Percentiles rank a stretch among this genome's conserved stretches.
Conservation (phyloP, 2,113 vertebrate genomes). For the Rhabdomys dilectus region DNA sequence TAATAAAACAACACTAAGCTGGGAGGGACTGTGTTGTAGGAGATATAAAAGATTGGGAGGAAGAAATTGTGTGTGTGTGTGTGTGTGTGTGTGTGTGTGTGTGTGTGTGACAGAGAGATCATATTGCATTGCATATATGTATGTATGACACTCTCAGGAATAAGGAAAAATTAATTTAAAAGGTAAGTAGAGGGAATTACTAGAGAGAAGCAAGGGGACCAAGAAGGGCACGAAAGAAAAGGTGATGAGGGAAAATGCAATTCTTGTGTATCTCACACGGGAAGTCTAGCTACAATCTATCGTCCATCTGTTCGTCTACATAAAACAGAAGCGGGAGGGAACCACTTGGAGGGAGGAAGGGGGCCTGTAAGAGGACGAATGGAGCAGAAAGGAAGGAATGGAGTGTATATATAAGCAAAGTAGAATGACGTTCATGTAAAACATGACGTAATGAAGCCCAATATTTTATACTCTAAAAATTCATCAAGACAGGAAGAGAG, state of each 20-base stretch:
- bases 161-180: background rate
- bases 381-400: background rate
- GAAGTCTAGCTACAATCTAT: background rate
- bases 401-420: background rate
- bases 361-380: background rate
- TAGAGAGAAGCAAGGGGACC: background rate
- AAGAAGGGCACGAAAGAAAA: background rate
- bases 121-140: background rate
- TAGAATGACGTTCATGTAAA: background rate
- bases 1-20: background rate
- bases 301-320: background rate
- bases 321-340: background rate
- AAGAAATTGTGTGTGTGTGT: background rate
- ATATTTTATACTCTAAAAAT: background rate
- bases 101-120: background rate
- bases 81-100: no score
- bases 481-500: background rate
- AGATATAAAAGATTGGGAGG: background rate
- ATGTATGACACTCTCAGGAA: background rate
- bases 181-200: background rate
- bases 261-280: accelerated
- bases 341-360: no score
- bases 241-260: background rate
- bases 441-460: background rate
- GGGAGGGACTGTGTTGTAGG: background rate